A percentile compares a stretch with the other conserved stretches of the same genome.
Conservation (phyloP, 2,113 vertebrate species). For the Chaetodon trifascialis region DNA sequence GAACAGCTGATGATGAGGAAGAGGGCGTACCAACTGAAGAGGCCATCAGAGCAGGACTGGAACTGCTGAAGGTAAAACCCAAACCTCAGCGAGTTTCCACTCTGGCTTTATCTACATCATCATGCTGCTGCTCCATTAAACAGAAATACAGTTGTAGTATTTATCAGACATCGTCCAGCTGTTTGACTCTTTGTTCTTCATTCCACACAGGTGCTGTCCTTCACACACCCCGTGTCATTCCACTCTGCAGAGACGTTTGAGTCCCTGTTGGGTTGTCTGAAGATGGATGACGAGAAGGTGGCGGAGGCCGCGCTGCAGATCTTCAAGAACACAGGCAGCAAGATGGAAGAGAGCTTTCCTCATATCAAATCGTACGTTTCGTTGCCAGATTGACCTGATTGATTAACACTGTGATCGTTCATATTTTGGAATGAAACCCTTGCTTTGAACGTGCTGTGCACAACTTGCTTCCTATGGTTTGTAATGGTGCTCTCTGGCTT, state of each 20-base stretch:
- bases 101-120: not conserved
- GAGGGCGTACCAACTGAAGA: constrained; percentile 96
- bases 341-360: constrained; percentile 97
- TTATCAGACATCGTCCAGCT: too few species aligned
- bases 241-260: constrained; percentile 99
- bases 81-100: not conserved
- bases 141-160: too few species aligned
- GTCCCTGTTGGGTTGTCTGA: constrained; percentile 95
- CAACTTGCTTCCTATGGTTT: not conserved
- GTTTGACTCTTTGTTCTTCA: not conserved
- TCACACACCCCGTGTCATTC: constrained; percentile 98
- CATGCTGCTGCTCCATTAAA: not conserved
- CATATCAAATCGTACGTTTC: constrained; percentile 95
- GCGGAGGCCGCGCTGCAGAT: constrained; percentile 97
- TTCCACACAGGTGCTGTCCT: constrained; percentile 92
- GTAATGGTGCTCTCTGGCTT: constrained; percentile 19
- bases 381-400: too few species aligned
- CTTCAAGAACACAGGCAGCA: constrained; percentile 97
- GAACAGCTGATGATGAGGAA: constrained; percentile 95
- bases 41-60: constrained; percentile 95
- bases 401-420: not conserved
- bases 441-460: not conserved
- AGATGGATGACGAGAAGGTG: constrained; percentile 99
- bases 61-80: constrained; percentile 92
- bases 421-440: not conserved